Conservation (phyloP, 2,113 vertebrate genomes). For the Oncorhynchus gorbuscha region DNA sequence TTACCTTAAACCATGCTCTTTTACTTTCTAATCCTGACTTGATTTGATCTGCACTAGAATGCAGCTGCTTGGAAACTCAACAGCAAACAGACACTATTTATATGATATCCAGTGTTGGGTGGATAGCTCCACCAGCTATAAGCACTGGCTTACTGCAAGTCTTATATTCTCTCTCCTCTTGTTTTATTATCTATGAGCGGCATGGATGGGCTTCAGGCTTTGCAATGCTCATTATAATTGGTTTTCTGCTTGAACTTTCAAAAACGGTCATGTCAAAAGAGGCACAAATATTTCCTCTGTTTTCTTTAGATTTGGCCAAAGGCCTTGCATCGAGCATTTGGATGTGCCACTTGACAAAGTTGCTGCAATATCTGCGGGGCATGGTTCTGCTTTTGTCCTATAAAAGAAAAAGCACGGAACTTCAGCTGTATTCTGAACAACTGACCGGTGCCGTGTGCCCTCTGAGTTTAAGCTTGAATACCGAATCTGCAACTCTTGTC, state of each 20-base stretch:
- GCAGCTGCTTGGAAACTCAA: conserved; percentile 86
- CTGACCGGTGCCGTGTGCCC: conserved; percentile 1
- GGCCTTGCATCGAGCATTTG: conserved; percentile 77
- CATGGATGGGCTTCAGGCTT: conserved; percentile 76
- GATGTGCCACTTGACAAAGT: conserved; percentile 86
- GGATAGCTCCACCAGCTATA: conserved; percentile 81
- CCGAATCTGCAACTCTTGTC: neutral
- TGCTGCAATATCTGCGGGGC: conserved; percentile 84
- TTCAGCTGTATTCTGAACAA: conserved; percentile 32
- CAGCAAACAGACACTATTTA: conserved; percentile 88
- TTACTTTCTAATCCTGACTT: conserved; percentile 91
- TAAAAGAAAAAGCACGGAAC: conserved; percentile 62
- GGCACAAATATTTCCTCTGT: conserved; percentile 79
- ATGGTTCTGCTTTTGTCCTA: conserved; percentile 70
- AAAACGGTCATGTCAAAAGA: conserved; percentile 92
- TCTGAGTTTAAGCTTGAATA: neutral
- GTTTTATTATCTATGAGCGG: conserved; percentile 80
- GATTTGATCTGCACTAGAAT: conserved; percentile 89
- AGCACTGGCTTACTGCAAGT: conserved; percentile 75
- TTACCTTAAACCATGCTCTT: conserved; percentile 88
- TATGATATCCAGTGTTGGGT: conserved; percentile 86
- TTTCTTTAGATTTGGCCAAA: conserved; percentile 77
- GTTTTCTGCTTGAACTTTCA: conserved; percentile 94
- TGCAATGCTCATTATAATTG: conserved; percentile 88
- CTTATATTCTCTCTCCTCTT: conserved; percentile 69